Conservation (phyloP, 2,113 vertebrate genomes). For the Solenodon paradoxus region DNA sequence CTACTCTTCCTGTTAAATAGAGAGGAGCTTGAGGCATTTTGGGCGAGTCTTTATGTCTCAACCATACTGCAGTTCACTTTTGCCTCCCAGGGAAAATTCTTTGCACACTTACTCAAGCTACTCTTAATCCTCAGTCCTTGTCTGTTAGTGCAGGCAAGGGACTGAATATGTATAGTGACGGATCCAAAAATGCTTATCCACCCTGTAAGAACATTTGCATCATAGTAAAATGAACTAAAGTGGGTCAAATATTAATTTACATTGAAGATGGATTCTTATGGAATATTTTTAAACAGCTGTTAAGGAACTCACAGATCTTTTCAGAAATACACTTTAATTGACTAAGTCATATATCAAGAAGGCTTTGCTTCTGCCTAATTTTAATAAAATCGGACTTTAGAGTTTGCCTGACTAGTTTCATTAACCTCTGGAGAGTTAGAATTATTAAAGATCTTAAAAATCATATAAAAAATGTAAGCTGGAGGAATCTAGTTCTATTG, state of each 20-base stretch:
- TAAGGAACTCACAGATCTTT: neutral
- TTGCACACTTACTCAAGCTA: neutral
- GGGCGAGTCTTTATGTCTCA: neutral
- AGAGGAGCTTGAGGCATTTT: neutral
- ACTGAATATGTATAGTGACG: neutral
- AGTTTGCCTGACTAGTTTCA: neutral
- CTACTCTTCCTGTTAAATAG: neutral
- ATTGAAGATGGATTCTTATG: neutral
- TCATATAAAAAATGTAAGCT: neutral
- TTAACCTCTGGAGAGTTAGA: conserved; percentile 8
- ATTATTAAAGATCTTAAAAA: conserved; percentile 19
- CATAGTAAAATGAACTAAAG: neutral
- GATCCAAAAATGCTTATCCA: neutral
- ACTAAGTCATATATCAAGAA: neutral
- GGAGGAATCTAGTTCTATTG: neutral
- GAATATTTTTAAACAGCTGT: neutral
- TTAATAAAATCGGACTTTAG: conserved; percentile 6
- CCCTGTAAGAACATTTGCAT: neutral
- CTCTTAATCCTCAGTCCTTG: neutral
- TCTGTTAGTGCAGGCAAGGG: neutral
- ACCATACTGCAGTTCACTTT: neutral
- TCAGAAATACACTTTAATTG: neutral
- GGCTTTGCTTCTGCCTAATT: neutral
- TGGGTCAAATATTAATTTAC: neutral
- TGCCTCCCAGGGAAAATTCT: neutral